Percentiles rank a stretch among this genome's conserved stretches.
phyloP scores from a whole-genome alignment of 2,797 vertebrate genomes.

The Ctenopoma multispine region DNA sequence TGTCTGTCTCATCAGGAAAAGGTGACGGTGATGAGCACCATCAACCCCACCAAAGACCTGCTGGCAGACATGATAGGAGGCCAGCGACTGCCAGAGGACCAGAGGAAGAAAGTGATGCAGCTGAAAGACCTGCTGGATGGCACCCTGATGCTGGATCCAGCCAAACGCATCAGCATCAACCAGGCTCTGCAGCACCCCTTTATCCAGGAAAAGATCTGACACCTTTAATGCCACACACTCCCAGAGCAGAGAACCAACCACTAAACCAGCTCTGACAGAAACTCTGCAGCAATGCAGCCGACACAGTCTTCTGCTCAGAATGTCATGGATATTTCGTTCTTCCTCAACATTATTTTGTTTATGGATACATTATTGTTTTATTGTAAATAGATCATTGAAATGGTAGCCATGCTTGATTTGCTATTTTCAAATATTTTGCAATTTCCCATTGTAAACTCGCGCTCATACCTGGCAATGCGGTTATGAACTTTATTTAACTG shows the following conservation, averaged over 20 bases:
- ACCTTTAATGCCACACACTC: slow-evolving; percentile 36
- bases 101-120: slow-evolving; percentile 99
- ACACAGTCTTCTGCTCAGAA: slow-evolving; percentile 66
- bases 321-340: slow-evolving; percentile 54
- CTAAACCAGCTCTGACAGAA: slow-evolving; percentile 67
- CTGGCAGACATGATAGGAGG: slow-evolving; percentile 95
- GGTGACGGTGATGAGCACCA: slow-evolving; percentile 99
- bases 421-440: slow-evolving; percentile 1
- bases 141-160: slow-evolving; percentile 98
- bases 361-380: slow-evolving; percentile 74
- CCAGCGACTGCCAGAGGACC: slow-evolving; percentile 98
- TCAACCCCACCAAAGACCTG: slow-evolving; percentile 99
- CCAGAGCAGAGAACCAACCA: slow-evolving; percentile 65
- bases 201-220: slow-evolving; percentile 99
- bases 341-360: slow-evolving; percentile 58
- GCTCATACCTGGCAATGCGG: slow-evolving; percentile 54
- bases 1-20: slow-evolving; percentile 87
- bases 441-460: slow-evolving; percentile 56
- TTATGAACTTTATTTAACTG: slow-evolving; percentile 71
- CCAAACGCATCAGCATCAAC: slow-evolving; percentile 99
- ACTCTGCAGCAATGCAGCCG: slow-evolving; percentile 63
- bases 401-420: slow-evolving; percentile 61
- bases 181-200: slow-evolving; percentile 99
- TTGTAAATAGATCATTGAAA: slow-evolving; percentile 82
- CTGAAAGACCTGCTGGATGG: slow-evolving; percentile 98